Base-by-base conservation (phyloP, 2,113 vertebrate genomes). In the Silurus asotus region DNA sequence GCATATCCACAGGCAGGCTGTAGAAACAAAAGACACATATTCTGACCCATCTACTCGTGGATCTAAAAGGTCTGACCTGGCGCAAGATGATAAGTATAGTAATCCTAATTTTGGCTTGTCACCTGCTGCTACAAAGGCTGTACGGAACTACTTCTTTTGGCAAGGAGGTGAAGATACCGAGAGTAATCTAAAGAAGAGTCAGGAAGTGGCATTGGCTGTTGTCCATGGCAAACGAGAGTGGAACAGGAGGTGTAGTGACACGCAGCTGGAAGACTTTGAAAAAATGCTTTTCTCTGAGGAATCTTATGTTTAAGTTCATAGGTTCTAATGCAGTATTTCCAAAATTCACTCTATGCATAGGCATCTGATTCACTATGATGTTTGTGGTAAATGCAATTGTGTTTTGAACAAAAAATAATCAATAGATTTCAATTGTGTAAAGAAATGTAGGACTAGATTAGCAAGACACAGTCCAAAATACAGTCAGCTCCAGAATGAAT, bases 241-340 rank as follows among this genome's bases (percentile, higher is more conserved):
- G 94, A 91, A 92, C 84, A 93, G 91, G 90, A 92, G 92, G 61
- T 96, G 93, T 93, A 95, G 88, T 48, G 91, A 94, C 69, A 94
- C 95, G 49, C 90, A 92, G 53, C 91, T 92, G 72, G 95, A 96
- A 88, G 94, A 96, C 89, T 93, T 95, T 69, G 95, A 96, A 79
- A 94, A 96, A 92, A 94, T 95, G 77, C 91, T 96, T 89, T 95
- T 96, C 87, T 91, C 92, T 0, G 95, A 96, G 83, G 96, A 97
- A 74, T 95, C 95, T 59, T 96, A 93, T 0, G 86, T 94, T 6
- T 94, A 87, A 0, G 23, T 20, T 48, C 25, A 1, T 67, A n/a
- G 28, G 45, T n/a, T 70, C 48, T 55, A 48, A 20, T 37, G 4
- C 28, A 48, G n/a, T 59, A 59, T n/a, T 86, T 72, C 55, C 51